Evolutionary conservation across 2,797 vertebrate genomes (phyloP).

Genomic region (Pseudochromis fuscus): DNA sequence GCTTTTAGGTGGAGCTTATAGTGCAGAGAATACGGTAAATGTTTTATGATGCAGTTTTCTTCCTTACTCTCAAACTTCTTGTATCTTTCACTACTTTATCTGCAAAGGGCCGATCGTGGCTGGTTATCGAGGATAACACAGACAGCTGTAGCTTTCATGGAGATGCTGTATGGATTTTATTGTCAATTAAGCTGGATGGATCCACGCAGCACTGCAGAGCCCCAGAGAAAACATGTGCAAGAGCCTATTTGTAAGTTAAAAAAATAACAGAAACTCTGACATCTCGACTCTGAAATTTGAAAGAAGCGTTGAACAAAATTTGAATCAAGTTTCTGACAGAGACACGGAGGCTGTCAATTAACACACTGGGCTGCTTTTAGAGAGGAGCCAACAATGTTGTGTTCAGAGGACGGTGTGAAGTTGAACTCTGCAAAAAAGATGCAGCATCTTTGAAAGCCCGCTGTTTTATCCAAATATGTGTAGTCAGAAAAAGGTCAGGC

Average conservation of each 20-base stretch:
- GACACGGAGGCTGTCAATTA: constrained; percentile 35
- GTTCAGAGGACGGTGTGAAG: neutral
- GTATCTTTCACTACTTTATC: neutral
- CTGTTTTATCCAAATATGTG: neutral
- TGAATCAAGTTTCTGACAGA: constrained; percentile 23
- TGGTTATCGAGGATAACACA: neutral
- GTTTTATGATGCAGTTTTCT: too few species aligned
- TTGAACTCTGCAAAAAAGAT: constrained; percentile 7
- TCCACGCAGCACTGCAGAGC: constrained; percentile 16
- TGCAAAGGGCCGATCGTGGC: neutral
- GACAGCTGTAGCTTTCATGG: constrained; percentile 15
- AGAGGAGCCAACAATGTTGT: neutral
- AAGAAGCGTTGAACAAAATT: constrained; percentile 29
- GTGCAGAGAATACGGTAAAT: too few species aligned
- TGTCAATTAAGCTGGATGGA: constrained; percentile 56
- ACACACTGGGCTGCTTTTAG: neutral
- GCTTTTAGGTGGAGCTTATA: too few species aligned
- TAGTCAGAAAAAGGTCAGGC: neutral
- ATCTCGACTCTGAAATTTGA: constrained; percentile 18
- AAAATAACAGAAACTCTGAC: constrained; percentile 32
- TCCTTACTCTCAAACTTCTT: too few species aligned
- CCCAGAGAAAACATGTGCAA: constrained; percentile 16
- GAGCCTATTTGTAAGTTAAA: constrained; percentile 31
- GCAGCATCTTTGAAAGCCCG: constrained; percentile 1
- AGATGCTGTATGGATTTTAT: constrained; percentile 47